Conservation (phyloP, 2,888 invertebrate genomes). For the Volucella bombylans region DNA sequence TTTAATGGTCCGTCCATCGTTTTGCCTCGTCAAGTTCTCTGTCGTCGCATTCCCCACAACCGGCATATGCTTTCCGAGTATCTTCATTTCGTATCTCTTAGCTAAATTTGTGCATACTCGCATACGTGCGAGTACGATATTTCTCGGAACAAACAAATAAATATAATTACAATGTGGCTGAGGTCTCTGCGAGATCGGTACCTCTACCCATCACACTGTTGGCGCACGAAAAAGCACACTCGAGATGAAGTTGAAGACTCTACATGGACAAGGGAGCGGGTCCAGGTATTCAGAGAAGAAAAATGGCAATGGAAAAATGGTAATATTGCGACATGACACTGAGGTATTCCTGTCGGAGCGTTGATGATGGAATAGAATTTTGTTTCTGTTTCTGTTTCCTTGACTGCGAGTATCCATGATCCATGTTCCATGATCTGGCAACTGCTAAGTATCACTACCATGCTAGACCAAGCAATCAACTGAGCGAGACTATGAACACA, state of each 20-base stretch:
- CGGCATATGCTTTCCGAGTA: constrained; percentile 46
- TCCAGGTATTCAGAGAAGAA: not conserved
- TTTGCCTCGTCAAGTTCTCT: constrained; percentile 48
- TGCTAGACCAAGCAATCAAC: constrained; percentile 53
- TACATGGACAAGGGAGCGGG: constrained; percentile 3
- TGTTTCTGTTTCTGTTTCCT: constrained; percentile 51
- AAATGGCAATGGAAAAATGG: constrained; percentile 60
- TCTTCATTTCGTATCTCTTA: not conserved
- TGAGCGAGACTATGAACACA: constrained; percentile 7
- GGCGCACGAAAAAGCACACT: constrained; percentile 26
- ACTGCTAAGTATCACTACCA: not conserved
- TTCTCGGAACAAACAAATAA: constrained; percentile 69
- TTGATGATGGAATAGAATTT: constrained; percentile 69
- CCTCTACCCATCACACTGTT: constrained; percentile 27
- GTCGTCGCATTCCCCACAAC: constrained; percentile 59
- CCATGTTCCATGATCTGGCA: constrained; percentile 62
- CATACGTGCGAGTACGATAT: constrained; percentile 3
- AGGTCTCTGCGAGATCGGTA: constrained; percentile 34
- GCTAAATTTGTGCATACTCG: not conserved
- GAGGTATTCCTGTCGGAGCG: constrained; percentile 39
- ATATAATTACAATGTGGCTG: constrained; percentile 67
- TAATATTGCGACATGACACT: constrained; percentile 60
- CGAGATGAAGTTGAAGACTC: not conserved
- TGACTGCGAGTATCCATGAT: constrained; percentile 47
- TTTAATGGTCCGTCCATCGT: constrained; percentile 64